A percentile compares a stretch with the other conserved stretches of the same genome.
phyloP scores from a whole-genome alignment of 1,140 invertebrate genomes.

The Caerostris extrusa region DNA sequence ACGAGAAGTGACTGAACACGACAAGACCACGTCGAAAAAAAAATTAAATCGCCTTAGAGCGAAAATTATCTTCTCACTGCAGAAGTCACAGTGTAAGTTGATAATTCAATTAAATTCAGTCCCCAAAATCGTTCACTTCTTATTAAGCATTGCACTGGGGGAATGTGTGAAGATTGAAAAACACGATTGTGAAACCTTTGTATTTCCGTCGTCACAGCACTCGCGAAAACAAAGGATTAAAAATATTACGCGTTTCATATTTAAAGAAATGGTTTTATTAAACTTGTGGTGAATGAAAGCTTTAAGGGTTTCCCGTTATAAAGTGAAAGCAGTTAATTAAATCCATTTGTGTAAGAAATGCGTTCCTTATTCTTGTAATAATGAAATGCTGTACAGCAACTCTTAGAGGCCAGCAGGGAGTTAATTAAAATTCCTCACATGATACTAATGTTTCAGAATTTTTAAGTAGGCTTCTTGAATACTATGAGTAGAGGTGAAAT shows the following conservation, averaged over 20 bases:
- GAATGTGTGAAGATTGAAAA: not conserved
- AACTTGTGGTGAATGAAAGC: not conserved
- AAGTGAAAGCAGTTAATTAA: not conserved
- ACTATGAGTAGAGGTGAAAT: not conserved
- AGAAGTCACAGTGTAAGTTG: not conserved
- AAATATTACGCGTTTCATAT: not conserved
- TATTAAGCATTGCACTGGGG: not conserved
- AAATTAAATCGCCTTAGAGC: conserved; percentile 69
- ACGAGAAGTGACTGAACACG: not conserved
- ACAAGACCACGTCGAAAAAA: conserved; percentile 18
- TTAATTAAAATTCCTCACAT: not conserved
- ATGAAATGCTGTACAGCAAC: not conserved
- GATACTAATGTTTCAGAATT: not conserved
- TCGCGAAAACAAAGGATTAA: not conserved
- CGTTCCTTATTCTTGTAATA: not conserved
- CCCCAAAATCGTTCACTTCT: not conserved
- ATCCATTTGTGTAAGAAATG: not conserved
- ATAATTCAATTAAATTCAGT: conserved; percentile 24
- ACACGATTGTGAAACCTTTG: not conserved
- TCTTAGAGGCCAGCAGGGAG: not conserved
- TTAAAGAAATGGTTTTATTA: not conserved
- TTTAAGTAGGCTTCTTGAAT: not conserved
- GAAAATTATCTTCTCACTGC: not conserved
- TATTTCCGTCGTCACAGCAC: not conserved
- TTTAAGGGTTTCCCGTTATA: not conserved